Percentiles rank a stretch among this genome's conserved stretches.
Conservation (phyloP, 2,888 invertebrate genomes). For the Parelbella ahira region DNA sequence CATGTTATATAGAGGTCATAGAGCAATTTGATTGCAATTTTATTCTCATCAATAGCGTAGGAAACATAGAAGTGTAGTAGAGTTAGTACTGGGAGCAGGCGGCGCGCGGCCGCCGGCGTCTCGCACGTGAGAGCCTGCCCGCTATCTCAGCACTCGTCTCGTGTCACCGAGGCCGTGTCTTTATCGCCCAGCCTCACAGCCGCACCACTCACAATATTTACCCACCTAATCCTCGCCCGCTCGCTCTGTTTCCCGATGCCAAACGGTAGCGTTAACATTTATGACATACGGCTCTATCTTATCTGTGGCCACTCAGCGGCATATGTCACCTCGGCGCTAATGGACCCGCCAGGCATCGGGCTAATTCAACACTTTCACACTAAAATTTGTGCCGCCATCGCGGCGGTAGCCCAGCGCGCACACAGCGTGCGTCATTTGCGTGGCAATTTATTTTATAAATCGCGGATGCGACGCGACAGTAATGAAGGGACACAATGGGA, state of each 20-base stretch:
- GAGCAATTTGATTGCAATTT: too few relatives aligned
- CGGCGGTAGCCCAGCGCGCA: constrained; percentile 22
- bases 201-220: constrained; percentile 59
- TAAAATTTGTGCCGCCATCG: constrained; percentile 51
- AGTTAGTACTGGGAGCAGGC: too few relatives aligned
- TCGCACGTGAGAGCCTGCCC: too few relatives aligned
- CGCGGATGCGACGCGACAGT: constrained; percentile 31
- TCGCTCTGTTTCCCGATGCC: constrained; percentile 63
- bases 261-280: constrained; percentile 72
- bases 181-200: constrained; percentile 56
- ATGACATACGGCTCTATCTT: constrained; percentile 79
- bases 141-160: too few relatives aligned
- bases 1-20: too few relatives aligned
- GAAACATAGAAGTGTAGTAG: too few relatives aligned
- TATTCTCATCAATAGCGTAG: too few relatives aligned
- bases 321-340: constrained; percentile 71
- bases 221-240: constrained; percentile 63
- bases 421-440: constrained; percentile 57
- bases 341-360: constrained; percentile 50
- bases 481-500: constrained; percentile 44
- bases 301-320: constrained; percentile 72
- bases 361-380: constrained; percentile 68
- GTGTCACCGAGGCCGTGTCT: too few relatives aligned
- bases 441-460: constrained; percentile 33
- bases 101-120: too few relatives aligned